phyloP scores from a whole-genome alignment of 1,140 invertebrate genomes.

The Rhyzopertha dominica region DNA sequence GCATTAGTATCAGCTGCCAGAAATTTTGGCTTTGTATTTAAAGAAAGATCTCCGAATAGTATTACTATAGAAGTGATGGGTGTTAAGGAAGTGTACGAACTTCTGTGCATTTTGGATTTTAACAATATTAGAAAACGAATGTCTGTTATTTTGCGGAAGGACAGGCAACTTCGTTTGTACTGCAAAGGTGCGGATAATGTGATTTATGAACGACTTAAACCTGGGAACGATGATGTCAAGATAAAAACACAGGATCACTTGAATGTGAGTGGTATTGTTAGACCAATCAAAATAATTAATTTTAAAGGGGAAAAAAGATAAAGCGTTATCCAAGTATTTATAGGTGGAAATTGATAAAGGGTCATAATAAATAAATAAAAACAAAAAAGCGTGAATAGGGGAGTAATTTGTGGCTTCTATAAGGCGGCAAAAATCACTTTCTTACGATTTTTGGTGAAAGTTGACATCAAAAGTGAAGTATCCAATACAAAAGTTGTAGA shows the following conservation, averaged over 20 bases:
- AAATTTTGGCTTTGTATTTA: constrained; percentile 98
- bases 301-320: no score
- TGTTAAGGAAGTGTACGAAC: constrained; percentile 82
- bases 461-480: no score
- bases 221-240: constrained; percentile 69
- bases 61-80: constrained; percentile 88
- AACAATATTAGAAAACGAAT: constrained; percentile 98
- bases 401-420: no score
- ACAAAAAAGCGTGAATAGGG: no score
- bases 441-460: no score
- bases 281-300: no score
- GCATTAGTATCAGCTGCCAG: constrained; percentile 94
- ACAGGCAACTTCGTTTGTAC: constrained; percentile 84
- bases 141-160: constrained; percentile 90
- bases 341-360: no score
- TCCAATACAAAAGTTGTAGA: no score
- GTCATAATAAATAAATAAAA: no score
- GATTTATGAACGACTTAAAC: constrained; percentile 87
- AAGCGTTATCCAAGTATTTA: no score
- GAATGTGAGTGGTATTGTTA: constrained; percentile 65
- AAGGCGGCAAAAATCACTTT: no score
- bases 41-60: constrained; percentile 85
- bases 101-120: constrained; percentile 97
- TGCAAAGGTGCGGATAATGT: constrained; percentile 99
- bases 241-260: constrained; percentile 86